These are phyloP conservation scores for Pammene fasciana DNA, from an alignment of 2,888 invertebrate genomes.

Conservation along the genomic window DNA sequence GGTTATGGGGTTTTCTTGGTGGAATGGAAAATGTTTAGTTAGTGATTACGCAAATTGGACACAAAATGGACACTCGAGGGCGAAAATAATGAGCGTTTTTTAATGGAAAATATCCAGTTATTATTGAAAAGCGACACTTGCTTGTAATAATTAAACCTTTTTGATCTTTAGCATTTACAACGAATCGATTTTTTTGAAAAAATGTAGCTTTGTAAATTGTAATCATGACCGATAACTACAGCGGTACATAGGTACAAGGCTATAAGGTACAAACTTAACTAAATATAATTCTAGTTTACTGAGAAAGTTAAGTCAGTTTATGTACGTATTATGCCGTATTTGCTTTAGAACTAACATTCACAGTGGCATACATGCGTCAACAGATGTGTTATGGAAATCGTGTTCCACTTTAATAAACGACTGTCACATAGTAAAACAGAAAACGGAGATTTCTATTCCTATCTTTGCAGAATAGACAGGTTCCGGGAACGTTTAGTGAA, in stretches of 20 bases:
- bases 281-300: too few relatives aligned
- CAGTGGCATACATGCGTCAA: neutral
- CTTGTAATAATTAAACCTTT: too few relatives aligned
- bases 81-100: neutral
- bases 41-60: neutral
- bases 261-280: neutral
- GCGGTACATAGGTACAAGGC: too few relatives aligned
- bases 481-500: too few relatives aligned
- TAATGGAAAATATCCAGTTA: neutral
- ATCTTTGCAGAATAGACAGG: too few relatives aligned
- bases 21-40: neutral
- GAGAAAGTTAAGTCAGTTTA: neutral
- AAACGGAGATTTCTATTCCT: too few relatives aligned
- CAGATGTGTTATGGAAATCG: constrained; percentile 17
- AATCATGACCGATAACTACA: too few relatives aligned
- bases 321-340: constrained; percentile 8
- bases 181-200: too few relatives aligned
- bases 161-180: too few relatives aligned
- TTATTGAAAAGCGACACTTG: too few relatives aligned
- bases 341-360: constrained; percentile 6
- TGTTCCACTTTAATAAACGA: constrained; percentile 7
- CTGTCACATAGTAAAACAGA: neutral
- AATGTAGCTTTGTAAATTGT: too few relatives aligned
- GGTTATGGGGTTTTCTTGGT: neutral
- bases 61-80: neutral